These are phyloP conservation scores for Standfussiana lucernea DNA, from an alignment of 2,888 invertebrate species.

Conservation along the genomic window DNA sequence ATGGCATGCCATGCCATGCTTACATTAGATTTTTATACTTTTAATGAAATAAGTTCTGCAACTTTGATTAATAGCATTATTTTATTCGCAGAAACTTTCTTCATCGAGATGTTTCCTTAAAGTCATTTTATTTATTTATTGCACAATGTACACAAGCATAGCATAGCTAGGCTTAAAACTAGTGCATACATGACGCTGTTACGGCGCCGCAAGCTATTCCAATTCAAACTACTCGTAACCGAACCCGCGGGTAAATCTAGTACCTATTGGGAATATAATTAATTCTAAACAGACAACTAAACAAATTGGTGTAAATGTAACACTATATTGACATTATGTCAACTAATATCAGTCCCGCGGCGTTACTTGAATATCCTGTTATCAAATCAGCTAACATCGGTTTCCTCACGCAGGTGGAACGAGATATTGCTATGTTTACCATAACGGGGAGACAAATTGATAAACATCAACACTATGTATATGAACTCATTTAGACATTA, in stretches of 20 bases:
- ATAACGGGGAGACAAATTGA: background rate
- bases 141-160: no score
- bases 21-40: background rate
- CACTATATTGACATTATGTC: constrained; percentile 18
- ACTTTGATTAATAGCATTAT: constrained; percentile 9
- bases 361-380: constrained; percentile 4
- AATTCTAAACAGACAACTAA: constrained; percentile 16
- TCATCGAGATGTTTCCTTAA: background rate
- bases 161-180: no score
- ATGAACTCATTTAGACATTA: background rate
- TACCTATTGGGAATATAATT: background rate
- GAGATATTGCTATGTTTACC: background rate
- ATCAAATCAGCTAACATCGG: constrained; percentile 13
- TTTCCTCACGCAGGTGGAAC: background rate
- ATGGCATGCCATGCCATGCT: background rate
- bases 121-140: no score
- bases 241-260: constrained; percentile 7
- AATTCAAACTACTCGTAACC: background rate
- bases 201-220: no score
- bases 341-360: constrained; percentile 21
- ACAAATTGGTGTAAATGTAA: background rate
- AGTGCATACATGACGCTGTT: no score
- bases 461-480: background rate
- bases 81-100: background rate
- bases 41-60: constrained; percentile 18